Conservation (phyloP, 2,797 vertebrate species). For the Cirrhinus mrigala region DNA sequence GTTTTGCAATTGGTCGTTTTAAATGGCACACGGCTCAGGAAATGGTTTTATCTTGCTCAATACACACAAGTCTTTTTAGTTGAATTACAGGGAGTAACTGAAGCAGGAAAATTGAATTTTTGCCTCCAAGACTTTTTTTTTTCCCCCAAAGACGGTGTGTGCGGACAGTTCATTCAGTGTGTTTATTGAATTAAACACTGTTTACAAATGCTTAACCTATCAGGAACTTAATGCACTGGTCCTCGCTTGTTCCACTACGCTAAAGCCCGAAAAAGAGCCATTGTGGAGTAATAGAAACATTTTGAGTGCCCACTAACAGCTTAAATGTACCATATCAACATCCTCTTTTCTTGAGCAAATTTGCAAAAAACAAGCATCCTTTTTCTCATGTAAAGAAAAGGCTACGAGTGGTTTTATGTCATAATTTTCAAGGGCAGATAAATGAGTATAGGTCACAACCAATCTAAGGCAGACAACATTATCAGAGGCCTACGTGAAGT, state of each 20-base stretch:
- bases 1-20: slow-evolving; percentile 53
- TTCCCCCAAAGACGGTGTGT: slow-evolving; percentile 52
- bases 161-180: slow-evolving; percentile 52
- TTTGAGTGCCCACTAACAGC: slow-evolving; percentile 6
- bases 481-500: slow-evolving; percentile 43
- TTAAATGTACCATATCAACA: slow-evolving; percentile 25
- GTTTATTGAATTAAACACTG: slow-evolving; percentile 56
- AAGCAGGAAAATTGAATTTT: slow-evolving; percentile 63
- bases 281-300: slow-evolving; percentile 8
- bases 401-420: neutral
- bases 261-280: slow-evolving; percentile 26
- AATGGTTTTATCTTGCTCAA: slow-evolving; percentile 56
- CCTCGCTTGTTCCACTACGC: slow-evolving; percentile 31
- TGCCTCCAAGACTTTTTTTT: slow-evolving; percentile 47
- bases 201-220: slow-evolving; percentile 56
- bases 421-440: slow-evolving; percentile 46
- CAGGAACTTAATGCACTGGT: slow-evolving; percentile 40
- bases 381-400: slow-evolving; percentile 29
- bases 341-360: neutral
- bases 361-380: neutral
- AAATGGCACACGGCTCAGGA: slow-evolving; percentile 47
- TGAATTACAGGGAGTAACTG: slow-evolving; percentile 52
- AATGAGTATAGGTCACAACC: slow-evolving; percentile 42
- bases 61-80: slow-evolving; percentile 54
- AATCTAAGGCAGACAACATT: slow-evolving; percentile 38